Percentiles rank a stretch among this genome's conserved stretches.
These are phyloP conservation scores for Hippocampus kuda DNA, from an alignment of 2,797 vertebrate species.

Conservation along the genomic window DNA sequence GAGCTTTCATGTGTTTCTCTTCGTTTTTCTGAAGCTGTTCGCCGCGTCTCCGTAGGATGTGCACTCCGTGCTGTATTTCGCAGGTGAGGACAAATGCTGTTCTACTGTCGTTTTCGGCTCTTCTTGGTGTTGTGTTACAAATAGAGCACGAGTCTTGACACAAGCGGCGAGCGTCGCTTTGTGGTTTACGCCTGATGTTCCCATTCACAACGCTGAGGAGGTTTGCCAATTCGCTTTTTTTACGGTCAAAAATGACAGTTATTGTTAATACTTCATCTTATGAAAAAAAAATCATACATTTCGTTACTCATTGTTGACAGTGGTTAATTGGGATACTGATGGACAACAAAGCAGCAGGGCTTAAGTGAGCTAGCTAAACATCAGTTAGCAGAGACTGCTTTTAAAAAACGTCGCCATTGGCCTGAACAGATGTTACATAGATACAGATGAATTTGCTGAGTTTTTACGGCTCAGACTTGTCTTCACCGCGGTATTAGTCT, in stretches of 20 bases:
- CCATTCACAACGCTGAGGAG: background rate
- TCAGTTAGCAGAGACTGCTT: background rate
- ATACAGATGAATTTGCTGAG: background rate
- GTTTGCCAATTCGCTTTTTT: background rate
- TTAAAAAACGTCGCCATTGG: background rate
- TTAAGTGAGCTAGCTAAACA: conserved; percentile 11
- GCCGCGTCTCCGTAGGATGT: conserved; percentile 46
- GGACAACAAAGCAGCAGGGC: conserved; percentile 37
- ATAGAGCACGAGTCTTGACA: background rate
- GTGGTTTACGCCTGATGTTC: background rate
- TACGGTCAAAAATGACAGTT: background rate
- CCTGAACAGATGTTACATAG: background rate
- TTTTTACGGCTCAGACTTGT: background rate
- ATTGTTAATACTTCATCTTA: too few species aligned
- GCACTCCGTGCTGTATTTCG: conserved; percentile 61
- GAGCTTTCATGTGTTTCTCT: background rate
- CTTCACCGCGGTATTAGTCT: background rate
- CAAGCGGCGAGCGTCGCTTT: conserved; percentile 2
- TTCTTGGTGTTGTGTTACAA: conserved; percentile 6
- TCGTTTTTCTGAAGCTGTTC: conserved; percentile 15
- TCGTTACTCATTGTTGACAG: background rate
- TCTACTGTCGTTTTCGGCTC: conserved; percentile 4
- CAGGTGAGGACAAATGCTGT: conserved; percentile 57
- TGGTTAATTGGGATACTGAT: background rate
- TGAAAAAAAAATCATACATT: background rate